Evolutionary conservation across 2,888 invertebrate species (phyloP).

Genomic region (Scaptomyza tumidula): DNA sequence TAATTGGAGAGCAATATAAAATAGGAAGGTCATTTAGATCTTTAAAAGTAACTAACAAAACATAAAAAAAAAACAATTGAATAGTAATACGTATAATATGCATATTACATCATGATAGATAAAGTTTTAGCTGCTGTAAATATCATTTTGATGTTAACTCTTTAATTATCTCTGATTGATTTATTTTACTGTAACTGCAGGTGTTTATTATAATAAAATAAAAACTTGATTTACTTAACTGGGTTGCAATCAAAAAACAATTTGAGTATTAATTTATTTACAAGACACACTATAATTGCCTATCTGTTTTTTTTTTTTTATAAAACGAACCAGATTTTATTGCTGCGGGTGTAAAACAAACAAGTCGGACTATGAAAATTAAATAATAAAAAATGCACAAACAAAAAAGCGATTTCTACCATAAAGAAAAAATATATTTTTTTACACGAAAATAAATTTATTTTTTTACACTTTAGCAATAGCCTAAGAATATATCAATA

Average conservation of each 20-base stretch:
- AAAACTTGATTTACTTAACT: neutral
- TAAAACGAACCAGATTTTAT: neutral
- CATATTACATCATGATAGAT: too few relatives aligned
- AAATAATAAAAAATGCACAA: too few relatives aligned
- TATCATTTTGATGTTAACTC: too few relatives aligned
- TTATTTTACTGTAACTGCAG: neutral
- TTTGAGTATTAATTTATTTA: neutral
- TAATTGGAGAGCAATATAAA: too few relatives aligned
- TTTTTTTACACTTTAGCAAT: too few relatives aligned
- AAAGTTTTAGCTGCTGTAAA: too few relatives aligned
- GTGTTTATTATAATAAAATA: neutral
- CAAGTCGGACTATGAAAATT: too few relatives aligned
- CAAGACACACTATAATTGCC: neutral
- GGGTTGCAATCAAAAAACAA: neutral
- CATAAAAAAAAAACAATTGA: neutral
- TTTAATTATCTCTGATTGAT: neutral
- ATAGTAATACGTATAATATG: too few relatives aligned
- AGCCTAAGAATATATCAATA: too few relatives aligned
- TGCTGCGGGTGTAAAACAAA: neutral
- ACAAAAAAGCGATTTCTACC: too few relatives aligned
- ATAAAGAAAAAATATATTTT: too few relatives aligned
- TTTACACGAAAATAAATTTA: neutral
- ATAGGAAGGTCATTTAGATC: neutral
- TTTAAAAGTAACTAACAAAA: neutral
- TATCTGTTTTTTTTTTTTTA: neutral